Evolutionary conservation across 35 echinoderm and acorn worm genomes (phyloP).

Genomic region (Amphiura filiformis): DNA sequence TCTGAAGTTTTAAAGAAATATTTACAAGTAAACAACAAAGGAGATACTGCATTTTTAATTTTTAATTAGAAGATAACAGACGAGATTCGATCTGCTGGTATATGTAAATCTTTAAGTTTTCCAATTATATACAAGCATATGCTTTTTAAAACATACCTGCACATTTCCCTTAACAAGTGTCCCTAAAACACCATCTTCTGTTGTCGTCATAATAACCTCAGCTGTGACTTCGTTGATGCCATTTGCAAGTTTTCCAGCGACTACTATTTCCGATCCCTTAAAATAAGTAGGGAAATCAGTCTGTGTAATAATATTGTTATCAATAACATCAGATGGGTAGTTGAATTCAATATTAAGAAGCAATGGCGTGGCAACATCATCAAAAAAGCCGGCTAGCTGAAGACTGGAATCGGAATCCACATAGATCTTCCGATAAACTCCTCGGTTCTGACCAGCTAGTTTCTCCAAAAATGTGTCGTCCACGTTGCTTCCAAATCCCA

Average conservation of each 20-base stretch:
- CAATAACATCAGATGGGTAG: constrained; percentile 36
- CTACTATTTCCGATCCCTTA: constrained; percentile 76
- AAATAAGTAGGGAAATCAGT: constrained; percentile 64
- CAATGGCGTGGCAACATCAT: constrained; percentile 82
- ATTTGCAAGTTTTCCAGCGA: constrained; percentile 63
- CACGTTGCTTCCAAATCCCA: constrained; percentile 67
- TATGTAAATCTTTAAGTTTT: too few relatives aligned
- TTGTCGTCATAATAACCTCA: too few relatives aligned
- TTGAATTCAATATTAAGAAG: constrained; percentile 57
- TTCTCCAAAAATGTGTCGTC: constrained; percentile 61
- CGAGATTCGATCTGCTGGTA: too few relatives aligned
- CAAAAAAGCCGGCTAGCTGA: constrained; percentile 76
- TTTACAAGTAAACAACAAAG: too few relatives aligned
- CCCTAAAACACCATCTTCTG: too few relatives aligned
- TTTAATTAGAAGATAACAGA: too few relatives aligned
- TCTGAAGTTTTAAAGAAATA: too few relatives aligned
- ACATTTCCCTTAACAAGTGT: too few relatives aligned
- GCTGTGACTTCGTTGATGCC: not conserved
- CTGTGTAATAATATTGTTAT: constrained; percentile 57
- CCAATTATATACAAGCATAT: too few relatives aligned
- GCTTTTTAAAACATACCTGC: too few relatives aligned
- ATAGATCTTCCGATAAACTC: constrained; percentile 73
- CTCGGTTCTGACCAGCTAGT: constrained; percentile 47
- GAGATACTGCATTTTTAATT: too few relatives aligned
- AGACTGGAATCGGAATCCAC: constrained; percentile 63